Evolutionary conservation across 2,797 vertebrate genomes (phyloP).

Genomic region (Fratercula arctica): DNA sequence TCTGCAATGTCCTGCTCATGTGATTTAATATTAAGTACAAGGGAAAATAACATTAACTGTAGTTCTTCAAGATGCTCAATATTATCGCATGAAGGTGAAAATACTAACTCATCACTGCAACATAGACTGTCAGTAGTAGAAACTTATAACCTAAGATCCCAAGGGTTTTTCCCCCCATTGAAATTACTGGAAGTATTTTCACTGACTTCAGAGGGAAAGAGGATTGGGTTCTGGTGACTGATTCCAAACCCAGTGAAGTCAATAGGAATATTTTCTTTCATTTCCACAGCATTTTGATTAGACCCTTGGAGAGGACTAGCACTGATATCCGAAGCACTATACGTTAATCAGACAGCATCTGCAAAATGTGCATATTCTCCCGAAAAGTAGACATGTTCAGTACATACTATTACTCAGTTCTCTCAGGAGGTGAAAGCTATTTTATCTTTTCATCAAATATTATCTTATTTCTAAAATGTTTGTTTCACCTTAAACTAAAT

Average conservation of each 20-base stretch:
- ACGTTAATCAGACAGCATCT: conserved; percentile 22
- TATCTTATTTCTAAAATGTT: conserved; percentile 18
- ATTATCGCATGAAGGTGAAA: neutral
- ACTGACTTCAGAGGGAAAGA: neutral
- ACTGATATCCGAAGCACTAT: neutral
- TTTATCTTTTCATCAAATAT: conserved; percentile 45
- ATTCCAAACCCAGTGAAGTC: neutral
- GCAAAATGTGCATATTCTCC: neutral
- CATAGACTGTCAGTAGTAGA: neutral
- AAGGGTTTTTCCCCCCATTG: neutral
- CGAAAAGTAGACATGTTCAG: neutral
- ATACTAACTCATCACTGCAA: neutral
- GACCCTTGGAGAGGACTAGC: conserved; percentile 18
- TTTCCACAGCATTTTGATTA: conserved; percentile 38
- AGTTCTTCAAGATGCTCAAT: neutral
- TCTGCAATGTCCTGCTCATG: neutral
- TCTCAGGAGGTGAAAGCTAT: conserved; percentile 19
- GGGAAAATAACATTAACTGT: neutral
- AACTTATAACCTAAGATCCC: neutral
- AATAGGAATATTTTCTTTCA: neutral
- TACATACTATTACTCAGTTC: neutral
- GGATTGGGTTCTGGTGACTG: neutral
- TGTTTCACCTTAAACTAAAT: neutral
- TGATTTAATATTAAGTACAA: neutral
- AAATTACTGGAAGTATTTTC: neutral